phyloP scores from a whole-genome alignment of 2,113 vertebrate genomes.

The Macroglossus sobrinus region DNA sequence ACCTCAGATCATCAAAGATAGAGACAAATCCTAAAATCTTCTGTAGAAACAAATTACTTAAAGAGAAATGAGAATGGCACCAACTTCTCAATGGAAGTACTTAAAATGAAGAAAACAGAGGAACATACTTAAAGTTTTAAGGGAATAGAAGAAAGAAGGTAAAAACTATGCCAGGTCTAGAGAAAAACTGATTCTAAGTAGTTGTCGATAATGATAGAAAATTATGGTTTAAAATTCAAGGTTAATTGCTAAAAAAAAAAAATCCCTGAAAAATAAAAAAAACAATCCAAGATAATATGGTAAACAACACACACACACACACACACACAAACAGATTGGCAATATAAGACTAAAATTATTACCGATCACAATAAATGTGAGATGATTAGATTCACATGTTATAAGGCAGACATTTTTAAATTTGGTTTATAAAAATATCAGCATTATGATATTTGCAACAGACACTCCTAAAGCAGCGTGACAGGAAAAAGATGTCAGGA shows the following conservation, averaged over 20 bases:
- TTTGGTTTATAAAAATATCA: background rate
- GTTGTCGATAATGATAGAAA: background rate
- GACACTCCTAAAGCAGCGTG: background rate
- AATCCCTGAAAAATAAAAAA: background rate
- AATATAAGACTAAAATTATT: background rate
- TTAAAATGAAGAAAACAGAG: background rate
- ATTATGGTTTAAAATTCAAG: background rate
- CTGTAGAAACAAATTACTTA: background rate
- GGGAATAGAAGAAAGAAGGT: background rate
- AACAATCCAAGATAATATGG: background rate
- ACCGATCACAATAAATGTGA: background rate
- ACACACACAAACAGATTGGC: no score
- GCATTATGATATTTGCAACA: background rate
- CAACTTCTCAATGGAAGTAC: background rate
- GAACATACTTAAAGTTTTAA: background rate
- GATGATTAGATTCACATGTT: background rate
- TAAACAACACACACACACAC: background rate
- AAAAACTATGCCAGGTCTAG: background rate
- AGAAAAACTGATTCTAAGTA: background rate
- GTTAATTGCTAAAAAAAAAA: background rate
- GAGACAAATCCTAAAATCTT: background rate
- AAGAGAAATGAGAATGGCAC: background rate
- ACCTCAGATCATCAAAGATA: background rate
- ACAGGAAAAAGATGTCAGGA: background rate
- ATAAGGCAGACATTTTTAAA: background rate